Conservation (phyloP, 2,888 invertebrate genomes). For the Sminthurinus aureus region DNA sequence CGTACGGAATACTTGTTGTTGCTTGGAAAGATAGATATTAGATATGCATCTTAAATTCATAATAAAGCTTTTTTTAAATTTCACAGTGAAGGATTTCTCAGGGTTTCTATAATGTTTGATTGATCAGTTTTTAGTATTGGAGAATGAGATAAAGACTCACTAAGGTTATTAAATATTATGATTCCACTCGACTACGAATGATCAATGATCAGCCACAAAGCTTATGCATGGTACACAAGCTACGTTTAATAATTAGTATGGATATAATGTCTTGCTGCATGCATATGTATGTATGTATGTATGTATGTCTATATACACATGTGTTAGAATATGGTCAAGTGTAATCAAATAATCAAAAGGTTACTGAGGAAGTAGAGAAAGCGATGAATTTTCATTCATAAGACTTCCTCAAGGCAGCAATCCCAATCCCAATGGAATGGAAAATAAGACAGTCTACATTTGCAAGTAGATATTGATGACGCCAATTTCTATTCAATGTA, state of each 20-base stretch:
- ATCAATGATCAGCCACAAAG: not conserved
- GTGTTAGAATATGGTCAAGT: not conserved
- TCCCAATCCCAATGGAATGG: not conserved
- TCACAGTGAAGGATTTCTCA: not conserved
- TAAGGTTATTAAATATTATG: not conserved
- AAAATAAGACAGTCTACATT: not conserved
- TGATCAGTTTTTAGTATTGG: not conserved
- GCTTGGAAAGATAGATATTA: no score
- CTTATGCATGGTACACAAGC: not conserved
- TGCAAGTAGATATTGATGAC: not conserved
- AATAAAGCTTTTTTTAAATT: no score
- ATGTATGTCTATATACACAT: not conserved
- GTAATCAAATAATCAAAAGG: conserved; percentile 12
- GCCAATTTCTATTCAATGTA: not conserved
- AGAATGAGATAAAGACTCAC: not conserved
- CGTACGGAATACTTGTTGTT: no score
- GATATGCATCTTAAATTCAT: no score
- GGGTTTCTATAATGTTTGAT: not conserved
- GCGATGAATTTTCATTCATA: not conserved
- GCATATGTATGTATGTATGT: not conserved
- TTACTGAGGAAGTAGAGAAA: conserved; percentile 1
- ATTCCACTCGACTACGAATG: no score
- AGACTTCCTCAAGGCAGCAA: conserved; percentile 8
- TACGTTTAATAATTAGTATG: not conserved
- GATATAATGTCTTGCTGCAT: not conserved